phyloP scores from a whole-genome alignment of 2,797 vertebrate genomes.

The Leucoraja ocellata region DNA sequence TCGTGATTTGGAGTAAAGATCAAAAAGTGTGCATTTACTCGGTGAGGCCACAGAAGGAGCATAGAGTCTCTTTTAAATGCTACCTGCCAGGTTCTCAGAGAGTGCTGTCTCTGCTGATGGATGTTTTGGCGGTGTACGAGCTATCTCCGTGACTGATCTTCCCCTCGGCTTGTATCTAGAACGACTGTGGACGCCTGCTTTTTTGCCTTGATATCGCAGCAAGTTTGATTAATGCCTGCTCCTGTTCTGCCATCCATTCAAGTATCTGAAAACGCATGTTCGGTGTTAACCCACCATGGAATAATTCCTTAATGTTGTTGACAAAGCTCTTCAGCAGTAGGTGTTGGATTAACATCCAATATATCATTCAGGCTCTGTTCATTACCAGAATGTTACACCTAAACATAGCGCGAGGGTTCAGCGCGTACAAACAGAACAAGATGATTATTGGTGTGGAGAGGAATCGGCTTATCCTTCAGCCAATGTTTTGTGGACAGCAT shows the following conservation, averaged over 20 bases:
- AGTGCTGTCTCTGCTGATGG: slow-evolving; percentile 11
- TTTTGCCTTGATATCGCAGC: neutral
- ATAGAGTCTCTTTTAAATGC: neutral
- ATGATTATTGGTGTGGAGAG: neutral
- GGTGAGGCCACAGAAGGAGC: neutral
- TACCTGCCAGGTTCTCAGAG: neutral
- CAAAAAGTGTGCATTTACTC: neutral
- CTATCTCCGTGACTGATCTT: neutral
- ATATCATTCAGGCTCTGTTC: neutral
- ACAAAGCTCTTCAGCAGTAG: slow-evolving; percentile 2
- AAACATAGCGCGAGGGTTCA: neutral
- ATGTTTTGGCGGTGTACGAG: neutral
- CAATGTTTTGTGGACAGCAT: neutral
- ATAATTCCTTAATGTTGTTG: slow-evolving; percentile 29
- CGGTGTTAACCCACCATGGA: slow-evolving; percentile 5
- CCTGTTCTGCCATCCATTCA: neutral
- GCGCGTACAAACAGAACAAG: neutral
- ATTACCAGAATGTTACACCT: neutral
- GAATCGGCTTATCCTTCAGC: neutral
- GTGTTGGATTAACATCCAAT: slow-evolving; percentile 27
- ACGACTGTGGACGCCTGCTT: neutral
- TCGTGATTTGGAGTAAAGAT: neutral
- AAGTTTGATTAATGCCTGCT: neutral
- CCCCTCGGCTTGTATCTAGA: neutral
- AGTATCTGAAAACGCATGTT: slow-evolving; percentile 11